Base-by-base conservation (phyloP, 1,140 invertebrate species). In the Meloidogyne hapla region DNA sequence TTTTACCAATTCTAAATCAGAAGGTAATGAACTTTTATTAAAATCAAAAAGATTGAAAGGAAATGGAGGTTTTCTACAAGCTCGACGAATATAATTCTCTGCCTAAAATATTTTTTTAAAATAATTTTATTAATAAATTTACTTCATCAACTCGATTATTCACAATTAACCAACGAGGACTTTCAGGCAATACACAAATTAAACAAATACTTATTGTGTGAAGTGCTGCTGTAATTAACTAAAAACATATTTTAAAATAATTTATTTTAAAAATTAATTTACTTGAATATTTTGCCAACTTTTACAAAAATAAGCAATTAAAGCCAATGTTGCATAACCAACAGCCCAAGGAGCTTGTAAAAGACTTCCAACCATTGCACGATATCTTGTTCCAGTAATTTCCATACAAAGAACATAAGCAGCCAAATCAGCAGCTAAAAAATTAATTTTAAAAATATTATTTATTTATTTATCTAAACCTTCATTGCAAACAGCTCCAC, bases 261-360 rank as follows among this genome's bases (percentile, higher is more conserved):
- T 21, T 15, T n/a, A 18, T n/a, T 21, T 45, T 21, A 56, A 10
- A 28, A 25, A 26, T 26, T 9, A 23, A 1, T 10, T n/a, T 38
- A 83, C 79, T 77, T 84, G 83, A 9, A 87, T 84, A 33, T 73
- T 72, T 48, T 85, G 82, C 85, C 85, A 86, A 61, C 81, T 84
- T 69, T 86, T 87, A 56, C 80, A 79, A 15, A 84, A 68, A 75
- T 86, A 86, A 65, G 85, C 85, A 67, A 86, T 79, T 21, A 86
- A 70, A 45, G 85, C 85, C 13, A 86, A 74, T 2, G 85, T 77
- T 13, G 85, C 79, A 74, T 86, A 86, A 45, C 85, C 85, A 48
- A 87, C 74, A 15, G 85, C 85, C 85, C 85, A 86, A 21, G 85
- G 85, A 10, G 83, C 85, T 76, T 86, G 85, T 3, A 86, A 75